Evolutionary conservation across 2,888 invertebrate species (phyloP).

Genomic region (Polymixis lichenea): DNA sequence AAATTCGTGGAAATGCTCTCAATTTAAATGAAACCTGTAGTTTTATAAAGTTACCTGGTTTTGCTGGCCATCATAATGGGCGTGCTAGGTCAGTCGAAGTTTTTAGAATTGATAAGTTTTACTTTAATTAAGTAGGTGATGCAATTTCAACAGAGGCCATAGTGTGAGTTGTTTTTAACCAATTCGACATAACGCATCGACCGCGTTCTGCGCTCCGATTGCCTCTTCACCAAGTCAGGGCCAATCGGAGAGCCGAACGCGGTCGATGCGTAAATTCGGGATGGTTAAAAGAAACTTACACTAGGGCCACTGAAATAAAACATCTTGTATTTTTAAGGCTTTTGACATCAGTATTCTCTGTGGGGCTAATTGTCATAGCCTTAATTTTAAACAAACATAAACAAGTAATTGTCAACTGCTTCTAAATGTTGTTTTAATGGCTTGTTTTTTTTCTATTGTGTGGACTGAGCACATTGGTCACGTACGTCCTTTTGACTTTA

Average conservation of each 20-base stretch:
- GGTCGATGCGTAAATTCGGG: no score
- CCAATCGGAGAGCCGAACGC: no score
- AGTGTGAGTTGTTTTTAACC: no score
- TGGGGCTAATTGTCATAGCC: neutral
- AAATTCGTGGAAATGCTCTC: slow-evolving; percentile 12
- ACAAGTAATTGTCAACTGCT: neutral
- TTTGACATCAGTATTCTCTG: neutral
- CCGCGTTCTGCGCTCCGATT: no score
- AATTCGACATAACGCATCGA: no score
- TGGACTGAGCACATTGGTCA: slow-evolving; percentile 1
- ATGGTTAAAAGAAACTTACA: no score
- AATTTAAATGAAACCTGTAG: slow-evolving; percentile 3
- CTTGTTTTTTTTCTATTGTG: slow-evolving; percentile 12
- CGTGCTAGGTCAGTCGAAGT: slow-evolving; percentile 2
- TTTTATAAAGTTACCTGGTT: neutral
- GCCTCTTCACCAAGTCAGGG: no score
- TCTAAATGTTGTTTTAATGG: slow-evolving; percentile 2
- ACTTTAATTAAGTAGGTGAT: no score
- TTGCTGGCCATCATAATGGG: neutral
- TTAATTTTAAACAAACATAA: neutral
- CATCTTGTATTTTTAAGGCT: slow-evolving; percentile 19
- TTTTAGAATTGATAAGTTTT: no score
- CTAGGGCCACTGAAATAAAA: no score
- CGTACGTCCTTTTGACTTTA: slow-evolving; percentile 31
- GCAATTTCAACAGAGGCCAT: slow-evolving; percentile 7